Evolutionary conservation across 1,140 invertebrate genomes (phyloP).

Genomic region (Lutraria rhynchaena): DNA sequence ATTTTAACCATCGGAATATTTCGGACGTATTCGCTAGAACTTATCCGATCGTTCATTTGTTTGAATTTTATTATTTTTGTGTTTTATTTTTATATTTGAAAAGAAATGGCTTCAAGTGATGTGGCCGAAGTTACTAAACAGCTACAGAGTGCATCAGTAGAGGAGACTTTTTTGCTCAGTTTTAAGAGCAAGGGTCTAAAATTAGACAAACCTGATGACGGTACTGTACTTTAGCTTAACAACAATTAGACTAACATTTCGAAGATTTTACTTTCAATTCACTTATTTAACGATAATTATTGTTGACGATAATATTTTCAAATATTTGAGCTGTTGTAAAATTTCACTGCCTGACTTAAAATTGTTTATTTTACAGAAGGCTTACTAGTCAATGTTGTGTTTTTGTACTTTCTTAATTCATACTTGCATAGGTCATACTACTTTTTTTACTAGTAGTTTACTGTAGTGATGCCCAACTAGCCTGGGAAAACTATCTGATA

Average conservation of each 20-base stretch:
- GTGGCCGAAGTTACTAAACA: conserved; percentile 69
- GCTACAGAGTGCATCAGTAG: conserved; percentile 72
- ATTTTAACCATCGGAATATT: no score
- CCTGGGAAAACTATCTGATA: no score
- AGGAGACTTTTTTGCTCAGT: conserved; percentile 76
- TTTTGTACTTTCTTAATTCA: background rate
- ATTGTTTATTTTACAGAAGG: background rate
- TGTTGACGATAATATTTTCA: background rate
- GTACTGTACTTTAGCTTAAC: conserved; percentile 81
- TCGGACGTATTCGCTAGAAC: no score
- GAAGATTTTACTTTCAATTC: background rate
- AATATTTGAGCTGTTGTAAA: background rate
- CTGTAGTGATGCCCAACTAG: no score
- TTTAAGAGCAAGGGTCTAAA: conserved; percentile 88
- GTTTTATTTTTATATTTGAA: no score
- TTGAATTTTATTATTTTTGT: no score
- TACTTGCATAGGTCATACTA: no score
- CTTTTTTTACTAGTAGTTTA: no score
- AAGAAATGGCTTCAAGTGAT: conserved; percentile 58
- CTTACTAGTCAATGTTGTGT: background rate
- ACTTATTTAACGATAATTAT: background rate
- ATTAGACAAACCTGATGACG: conserved; percentile 87
- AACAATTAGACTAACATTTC: background rate
- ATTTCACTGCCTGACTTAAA: background rate
- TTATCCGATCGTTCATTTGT: no score